Percentiles rank a stretch among this genome's conserved stretches.
These are phyloP conservation scores for Seladonia tumulorum DNA, from an alignment of 2,888 invertebrate species.

Conservation along the genomic window DNA sequence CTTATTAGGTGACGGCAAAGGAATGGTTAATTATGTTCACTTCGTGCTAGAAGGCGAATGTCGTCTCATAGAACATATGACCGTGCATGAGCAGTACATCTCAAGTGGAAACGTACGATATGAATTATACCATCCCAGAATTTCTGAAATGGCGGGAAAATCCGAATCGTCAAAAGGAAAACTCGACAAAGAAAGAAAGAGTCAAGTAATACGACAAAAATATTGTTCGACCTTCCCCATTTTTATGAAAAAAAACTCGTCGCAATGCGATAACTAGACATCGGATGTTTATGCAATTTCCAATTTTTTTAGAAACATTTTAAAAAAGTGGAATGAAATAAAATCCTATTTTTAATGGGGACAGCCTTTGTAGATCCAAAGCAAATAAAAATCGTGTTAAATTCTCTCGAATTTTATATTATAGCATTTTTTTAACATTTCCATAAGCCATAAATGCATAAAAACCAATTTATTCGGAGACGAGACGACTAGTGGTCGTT, in stretches of 20 bases:
- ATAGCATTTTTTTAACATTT: too few species aligned
- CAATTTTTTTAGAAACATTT: too few species aligned
- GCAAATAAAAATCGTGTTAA: too few species aligned
- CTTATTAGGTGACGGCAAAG: constrained; percentile 80
- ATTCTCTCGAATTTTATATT: too few species aligned
- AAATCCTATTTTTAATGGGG: too few species aligned
- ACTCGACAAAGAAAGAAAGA: not conserved
- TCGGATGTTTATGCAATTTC: too few species aligned
- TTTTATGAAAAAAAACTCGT: not conserved
- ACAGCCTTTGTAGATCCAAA: too few species aligned
- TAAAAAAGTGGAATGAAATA: too few species aligned
- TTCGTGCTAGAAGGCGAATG: constrained; percentile 87
- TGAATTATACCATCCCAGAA: constrained; percentile 84
- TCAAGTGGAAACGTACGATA: constrained; percentile 83
- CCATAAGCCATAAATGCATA: too few species aligned
- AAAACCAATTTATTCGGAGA: not conserved
- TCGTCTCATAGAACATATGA: constrained; percentile 87
- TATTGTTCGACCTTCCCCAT: not conserved
- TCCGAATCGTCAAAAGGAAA: not conserved
- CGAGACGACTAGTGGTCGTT: not conserved
- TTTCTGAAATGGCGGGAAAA: not conserved
- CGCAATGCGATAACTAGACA: not conserved
- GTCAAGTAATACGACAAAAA: not conserved
- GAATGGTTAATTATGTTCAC: constrained; percentile 84
- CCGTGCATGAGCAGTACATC: constrained; percentile 83